Conservation (phyloP, 2,888 invertebrate genomes). For the Suillia variegata region DNA sequence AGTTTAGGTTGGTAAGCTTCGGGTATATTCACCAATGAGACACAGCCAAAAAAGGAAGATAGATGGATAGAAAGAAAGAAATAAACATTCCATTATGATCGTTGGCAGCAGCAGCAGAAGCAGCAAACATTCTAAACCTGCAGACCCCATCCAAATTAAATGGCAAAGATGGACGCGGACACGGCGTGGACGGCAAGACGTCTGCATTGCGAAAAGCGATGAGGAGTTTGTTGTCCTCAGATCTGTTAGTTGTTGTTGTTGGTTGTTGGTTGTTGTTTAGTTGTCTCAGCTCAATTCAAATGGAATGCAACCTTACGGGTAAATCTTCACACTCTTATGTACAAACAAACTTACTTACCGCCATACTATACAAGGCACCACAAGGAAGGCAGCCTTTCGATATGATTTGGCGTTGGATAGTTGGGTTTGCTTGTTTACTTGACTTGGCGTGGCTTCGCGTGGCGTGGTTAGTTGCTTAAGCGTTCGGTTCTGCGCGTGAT, state of each 20-base stretch:
- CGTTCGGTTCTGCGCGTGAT: neutral
- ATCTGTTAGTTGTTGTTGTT: no score
- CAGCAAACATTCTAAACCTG: conserved; percentile 14
- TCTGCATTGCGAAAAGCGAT: conserved; percentile 10
- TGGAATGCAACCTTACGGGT: conserved; percentile 51
- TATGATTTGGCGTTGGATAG: conserved; percentile 27
- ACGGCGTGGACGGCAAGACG: neutral
- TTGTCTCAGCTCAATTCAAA: conserved; percentile 7
- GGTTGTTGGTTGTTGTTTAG: no score
- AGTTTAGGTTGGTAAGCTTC: no score
- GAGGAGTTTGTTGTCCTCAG: conserved; percentile 11
- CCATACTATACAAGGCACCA: no score
- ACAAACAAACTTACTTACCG: no score
- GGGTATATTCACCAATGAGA: no score
- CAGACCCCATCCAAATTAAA: conserved; percentile 11
- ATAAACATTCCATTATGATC: conserved; percentile 12
- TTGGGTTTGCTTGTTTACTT: no score
- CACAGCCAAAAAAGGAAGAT: conserved; percentile 2
- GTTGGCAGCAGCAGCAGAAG: conserved; percentile 5
- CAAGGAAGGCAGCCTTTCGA: conserved; percentile 7
- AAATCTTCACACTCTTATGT: conserved; percentile 45
- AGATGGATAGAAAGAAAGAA: no score
- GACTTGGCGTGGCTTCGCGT: no score
- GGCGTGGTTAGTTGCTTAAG: no score
- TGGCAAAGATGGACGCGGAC: conserved; percentile 5